phyloP scores from a whole-genome alignment of 37 sponge, comb jelly and placozoan species.

The Mnemiopsis leidyi region DNA sequence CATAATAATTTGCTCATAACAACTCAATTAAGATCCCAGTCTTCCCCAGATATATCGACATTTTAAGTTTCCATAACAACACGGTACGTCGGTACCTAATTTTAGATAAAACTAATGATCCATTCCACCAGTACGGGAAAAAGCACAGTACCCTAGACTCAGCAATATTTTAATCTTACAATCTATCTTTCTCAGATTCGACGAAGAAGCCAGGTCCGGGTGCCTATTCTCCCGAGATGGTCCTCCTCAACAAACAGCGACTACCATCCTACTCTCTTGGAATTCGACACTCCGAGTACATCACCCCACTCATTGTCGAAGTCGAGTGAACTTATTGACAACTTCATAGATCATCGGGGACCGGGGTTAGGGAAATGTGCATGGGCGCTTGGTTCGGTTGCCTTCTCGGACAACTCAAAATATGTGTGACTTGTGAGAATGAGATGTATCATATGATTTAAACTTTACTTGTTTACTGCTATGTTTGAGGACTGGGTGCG shows the following conservation, averaged over 20 bases:
- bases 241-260: constrained; percentile 74
- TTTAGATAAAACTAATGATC: too few species aligned
- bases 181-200: constrained; percentile 70
- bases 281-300: constrained; percentile 93
- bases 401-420: too few species aligned
- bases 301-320: constrained; percentile 89
- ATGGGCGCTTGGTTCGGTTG: too few species aligned
- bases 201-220: constrained; percentile 95
- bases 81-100: too few species aligned
- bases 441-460: not conserved
- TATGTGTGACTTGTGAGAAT: not conserved
- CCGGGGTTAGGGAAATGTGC: not conserved
- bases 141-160: too few species aligned
- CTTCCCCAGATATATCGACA: too few species aligned
- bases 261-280: constrained; percentile 88
- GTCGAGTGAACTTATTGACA: constrained; percentile 61
- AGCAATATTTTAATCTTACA: not conserved
- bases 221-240: constrained; percentile 87
- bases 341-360: not conserved
- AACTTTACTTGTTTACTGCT: not conserved
- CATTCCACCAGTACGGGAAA: too few species aligned
- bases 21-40: too few species aligned
- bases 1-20: too few species aligned
- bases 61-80: too few species aligned
- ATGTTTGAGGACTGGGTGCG: not conserved